Conservation (phyloP, 2,888 invertebrate species). For the Galeruca laticollis region DNA sequence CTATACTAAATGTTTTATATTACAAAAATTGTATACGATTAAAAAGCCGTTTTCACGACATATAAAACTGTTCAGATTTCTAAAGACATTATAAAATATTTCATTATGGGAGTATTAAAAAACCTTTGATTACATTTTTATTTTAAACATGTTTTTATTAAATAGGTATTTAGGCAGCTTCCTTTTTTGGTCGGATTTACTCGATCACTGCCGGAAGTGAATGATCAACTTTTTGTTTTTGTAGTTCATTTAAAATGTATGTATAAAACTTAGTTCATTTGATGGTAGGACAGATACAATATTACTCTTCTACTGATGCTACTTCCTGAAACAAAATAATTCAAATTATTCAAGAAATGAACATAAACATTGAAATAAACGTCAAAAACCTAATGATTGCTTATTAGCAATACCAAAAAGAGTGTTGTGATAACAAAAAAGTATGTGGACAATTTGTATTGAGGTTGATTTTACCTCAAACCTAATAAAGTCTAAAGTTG, state of each 20-base stretch:
- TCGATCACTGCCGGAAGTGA: slow-evolving; percentile 63
- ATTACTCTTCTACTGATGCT: slow-evolving; percentile 61
- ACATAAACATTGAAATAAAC: too few species aligned
- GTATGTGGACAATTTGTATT: too few species aligned
- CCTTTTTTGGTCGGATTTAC: slow-evolving; percentile 60
- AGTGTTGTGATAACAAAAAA: too few species aligned
- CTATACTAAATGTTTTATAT: slow-evolving; percentile 65
- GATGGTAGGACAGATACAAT: slow-evolving; percentile 39
- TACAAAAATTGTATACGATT: slow-evolving; percentile 65
- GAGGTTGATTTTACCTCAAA: too few species aligned
- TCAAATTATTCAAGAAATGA: slow-evolving; percentile 22
- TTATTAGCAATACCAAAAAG: too few species aligned
- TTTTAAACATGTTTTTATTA: slow-evolving; percentile 31
- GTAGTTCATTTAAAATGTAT: slow-evolving; percentile 55
- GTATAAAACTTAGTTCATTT: slow-evolving; percentile 48
- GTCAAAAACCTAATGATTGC: too few species aligned
- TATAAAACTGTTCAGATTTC: slow-evolving; percentile 64
- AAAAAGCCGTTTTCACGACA: slow-evolving; percentile 61
- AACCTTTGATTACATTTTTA: slow-evolving; percentile 54
- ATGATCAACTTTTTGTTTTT: slow-evolving; percentile 54
- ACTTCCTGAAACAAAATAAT: slow-evolving; percentile 55
- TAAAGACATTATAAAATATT: slow-evolving; percentile 64
- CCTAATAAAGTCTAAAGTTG: too few species aligned
- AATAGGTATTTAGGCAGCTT: slow-evolving; percentile 60
- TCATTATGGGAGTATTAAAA: slow-evolving; percentile 60